Evolutionary conservation across 2,888 invertebrate species (phyloP), one percentile per base, ranked within the genome.

Genomic region (Ypsolopha sequella): DNA sequence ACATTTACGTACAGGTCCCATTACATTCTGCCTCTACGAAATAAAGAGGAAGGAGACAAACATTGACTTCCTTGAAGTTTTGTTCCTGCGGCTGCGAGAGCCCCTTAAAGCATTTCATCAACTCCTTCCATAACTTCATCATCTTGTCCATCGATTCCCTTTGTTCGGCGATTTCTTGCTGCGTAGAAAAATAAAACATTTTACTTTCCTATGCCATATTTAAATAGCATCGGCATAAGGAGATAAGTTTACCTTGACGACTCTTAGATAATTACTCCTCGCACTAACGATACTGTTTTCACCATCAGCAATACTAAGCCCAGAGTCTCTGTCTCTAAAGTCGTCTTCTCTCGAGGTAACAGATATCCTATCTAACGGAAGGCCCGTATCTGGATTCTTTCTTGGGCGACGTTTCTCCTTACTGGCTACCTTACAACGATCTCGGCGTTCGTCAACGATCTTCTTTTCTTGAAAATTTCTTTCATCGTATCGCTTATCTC

Each of bases 71-170:
- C 57, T 76, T 79, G 1, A 44, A 44, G 35, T 74, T 73, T 44
- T 69, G 68, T 4, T 59, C 66, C 52, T 70, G 75, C 1, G 66
- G 61, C 54, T 76, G 74, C 9, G 80, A 73, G 46, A 80, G 64
- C 2, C 78, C 75, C 56, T 86, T 86, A 56, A 86, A 85, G 55
- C 85, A 84, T 7, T 80, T 68, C 85, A 86, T 86, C 55, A 85
- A 60, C 48, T 86, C 85, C 51, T 85, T 85, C 85, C 85, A 86
- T 13, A 86, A 61, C 51, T 80, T 79, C 85, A 85, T 85, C 85
- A 85, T 86, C 60, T 84, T 85, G 56, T 85, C 85, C 85, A 86
- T 85, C 0, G 85, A 78, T 50, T 84, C 85, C 6, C 85, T 69
- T 59, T 86, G 85, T 53, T 86, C 85, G 0, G 75, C 65, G 52